Percentiles rank a stretch among this genome's conserved stretches.
Conservation (phyloP, 2,888 invertebrate species). For the Fissipunctia ypsillon region DNA sequence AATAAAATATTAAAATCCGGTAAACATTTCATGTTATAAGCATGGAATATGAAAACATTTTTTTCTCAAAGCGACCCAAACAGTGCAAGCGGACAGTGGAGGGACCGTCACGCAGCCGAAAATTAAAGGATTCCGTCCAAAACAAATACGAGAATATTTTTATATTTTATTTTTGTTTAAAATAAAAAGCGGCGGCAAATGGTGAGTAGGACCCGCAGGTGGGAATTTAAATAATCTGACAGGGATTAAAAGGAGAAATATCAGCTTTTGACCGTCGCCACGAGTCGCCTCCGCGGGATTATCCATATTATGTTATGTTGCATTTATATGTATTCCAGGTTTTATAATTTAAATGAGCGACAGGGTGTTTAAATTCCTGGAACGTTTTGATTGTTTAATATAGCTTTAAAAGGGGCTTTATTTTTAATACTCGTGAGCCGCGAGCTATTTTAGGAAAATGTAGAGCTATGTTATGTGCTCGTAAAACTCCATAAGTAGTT, state of each 20-base stretch:
- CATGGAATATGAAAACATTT: conserved; percentile 81
- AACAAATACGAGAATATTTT: conserved; percentile 90
- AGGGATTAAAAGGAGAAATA: conserved; percentile 90
- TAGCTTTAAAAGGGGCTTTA: conserved; percentile 19
- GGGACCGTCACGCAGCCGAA: conserved; percentile 86
- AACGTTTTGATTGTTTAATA: conserved; percentile 58
- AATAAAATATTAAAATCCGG: conserved; percentile 70
- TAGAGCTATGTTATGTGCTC: not conserved
- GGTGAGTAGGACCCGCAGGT: conserved; percentile 85
- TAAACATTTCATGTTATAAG: conserved; percentile 74
- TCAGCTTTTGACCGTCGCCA: conserved; percentile 89
- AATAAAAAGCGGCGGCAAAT: conserved; percentile 83
- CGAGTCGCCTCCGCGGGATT: conserved; percentile 77
- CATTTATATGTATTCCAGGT: conserved; percentile 78
- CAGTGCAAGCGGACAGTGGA: conserved; percentile 79
- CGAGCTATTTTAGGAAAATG: conserved; percentile 18
- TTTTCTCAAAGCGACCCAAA: conserved; percentile 83
- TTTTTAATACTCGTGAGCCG: not conserved
- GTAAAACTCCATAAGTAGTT: conserved; percentile 12
- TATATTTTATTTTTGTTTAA: conserved; percentile 89
- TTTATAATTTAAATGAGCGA: conserved; percentile 84
- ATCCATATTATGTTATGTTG: conserved; percentile 84
- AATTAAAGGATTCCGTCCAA: conserved; percentile 90
- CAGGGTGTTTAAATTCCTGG: conserved; percentile 62
- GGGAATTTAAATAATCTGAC: conserved; percentile 91